Evolutionary conservation across 2,888 invertebrate species (phyloP).

Genomic region (Scaptomyza flava): DNA sequence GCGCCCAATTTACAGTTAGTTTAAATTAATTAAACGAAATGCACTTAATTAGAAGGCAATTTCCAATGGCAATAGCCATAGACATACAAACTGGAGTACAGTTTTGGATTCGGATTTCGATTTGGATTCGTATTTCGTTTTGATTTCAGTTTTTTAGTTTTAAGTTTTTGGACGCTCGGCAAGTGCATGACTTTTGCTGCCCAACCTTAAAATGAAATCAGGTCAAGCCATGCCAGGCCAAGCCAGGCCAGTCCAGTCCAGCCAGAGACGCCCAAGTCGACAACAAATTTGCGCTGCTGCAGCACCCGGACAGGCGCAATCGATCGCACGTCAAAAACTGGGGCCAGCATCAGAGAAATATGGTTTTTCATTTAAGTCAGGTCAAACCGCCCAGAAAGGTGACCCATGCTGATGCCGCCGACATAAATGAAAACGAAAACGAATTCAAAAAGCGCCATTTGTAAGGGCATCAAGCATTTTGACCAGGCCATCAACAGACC

Average conservation of each 20-base stretch:
- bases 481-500: slow-evolving; percentile 59
- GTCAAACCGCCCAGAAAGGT: slow-evolving; percentile 75
- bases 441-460: slow-evolving; percentile 67
- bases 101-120: slow-evolving; percentile 21
- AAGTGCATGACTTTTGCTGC: slow-evolving; percentile 77
- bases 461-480: slow-evolving; percentile 70
- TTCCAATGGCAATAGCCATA: slow-evolving; percentile 58
- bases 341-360: slow-evolving; percentile 74
- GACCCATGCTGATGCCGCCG: slow-evolving; percentile 41
- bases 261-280: slow-evolving; percentile 49
- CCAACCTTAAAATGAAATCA: slow-evolving; percentile 75
- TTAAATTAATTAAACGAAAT: slow-evolving; percentile 83
- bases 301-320: slow-evolving; percentile 73
- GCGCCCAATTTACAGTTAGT: slow-evolving; percentile 82
- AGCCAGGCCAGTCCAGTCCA: slow-evolving; percentile 44
- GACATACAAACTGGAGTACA: slow-evolving; percentile 23
- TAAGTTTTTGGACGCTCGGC: slow-evolving; percentile 39
- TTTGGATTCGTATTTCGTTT: slow-evolving; percentile 21
- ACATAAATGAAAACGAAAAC: slow-evolving; percentile 67
- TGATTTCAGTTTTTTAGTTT: slow-evolving; percentile 8
- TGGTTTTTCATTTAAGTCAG: slow-evolving; percentile 79
- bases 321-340: slow-evolving; percentile 78
- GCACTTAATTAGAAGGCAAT: slow-evolving; percentile 82
- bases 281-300: slow-evolving; percentile 70
- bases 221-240: slow-evolving; percentile 42